Conservation (phyloP, 1,140 invertebrate genomes). For the Cotesia typhae region DNA sequence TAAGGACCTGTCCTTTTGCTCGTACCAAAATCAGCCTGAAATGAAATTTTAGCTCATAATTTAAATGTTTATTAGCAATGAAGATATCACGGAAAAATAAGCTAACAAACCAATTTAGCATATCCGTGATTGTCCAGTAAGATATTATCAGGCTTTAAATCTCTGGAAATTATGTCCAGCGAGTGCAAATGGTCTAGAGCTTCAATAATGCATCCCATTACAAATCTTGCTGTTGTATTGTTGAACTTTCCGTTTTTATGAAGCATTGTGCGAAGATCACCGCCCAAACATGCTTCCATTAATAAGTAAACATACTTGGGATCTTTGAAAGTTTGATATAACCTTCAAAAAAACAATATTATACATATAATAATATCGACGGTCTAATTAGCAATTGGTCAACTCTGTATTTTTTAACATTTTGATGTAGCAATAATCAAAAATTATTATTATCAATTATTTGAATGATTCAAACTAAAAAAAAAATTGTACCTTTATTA, state of each 20-base stretch:
- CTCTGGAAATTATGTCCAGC: slow-evolving; percentile 77
- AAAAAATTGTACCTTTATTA: no score
- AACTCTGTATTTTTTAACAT: no score
- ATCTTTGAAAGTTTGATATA: slow-evolving; percentile 85
- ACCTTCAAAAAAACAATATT: slow-evolving; percentile 63
- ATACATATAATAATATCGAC: no score
- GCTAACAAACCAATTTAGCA: slow-evolving; percentile 73
- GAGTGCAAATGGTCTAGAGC: slow-evolving; percentile 80
- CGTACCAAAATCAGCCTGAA: slow-evolving; percentile 87
- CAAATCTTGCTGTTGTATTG: slow-evolving; percentile 78
- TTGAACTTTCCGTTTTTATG: slow-evolving; percentile 77
- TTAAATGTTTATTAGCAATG: neutral
- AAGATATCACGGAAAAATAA: slow-evolving; percentile 1
- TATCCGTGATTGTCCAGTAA: slow-evolving; percentile 78
- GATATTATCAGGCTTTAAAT: slow-evolving; percentile 85
- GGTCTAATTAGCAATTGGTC: no score
- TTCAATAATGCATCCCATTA: slow-evolving; percentile 79
- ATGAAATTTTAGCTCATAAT: neutral
- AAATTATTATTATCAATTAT: no score
- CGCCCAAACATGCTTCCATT: slow-evolving; percentile 85
- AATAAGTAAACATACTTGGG: slow-evolving; percentile 88
- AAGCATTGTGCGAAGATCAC: slow-evolving; percentile 87
- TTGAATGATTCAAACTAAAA: no score
- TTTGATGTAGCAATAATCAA: no score
- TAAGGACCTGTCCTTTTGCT: slow-evolving; percentile 78